These are phyloP conservation scores for Leptinotarsa peninsularis DNA, from an alignment of 2,888 invertebrate species.

Conservation along the genomic window DNA sequence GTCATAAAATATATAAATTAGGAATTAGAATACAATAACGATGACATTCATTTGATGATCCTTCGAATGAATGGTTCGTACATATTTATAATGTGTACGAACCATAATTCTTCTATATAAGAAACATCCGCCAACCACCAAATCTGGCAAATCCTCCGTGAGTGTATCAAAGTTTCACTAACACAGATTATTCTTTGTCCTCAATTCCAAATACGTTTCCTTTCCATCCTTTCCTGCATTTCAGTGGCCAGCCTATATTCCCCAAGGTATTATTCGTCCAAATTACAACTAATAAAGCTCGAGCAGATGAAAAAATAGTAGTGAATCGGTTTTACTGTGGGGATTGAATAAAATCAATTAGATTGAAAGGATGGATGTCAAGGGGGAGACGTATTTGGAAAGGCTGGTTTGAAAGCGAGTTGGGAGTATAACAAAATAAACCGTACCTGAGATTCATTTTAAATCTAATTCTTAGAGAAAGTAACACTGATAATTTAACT, in stretches of 20 bases:
- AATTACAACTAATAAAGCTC: constrained; percentile 2
- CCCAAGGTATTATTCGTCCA: constrained; percentile 5
- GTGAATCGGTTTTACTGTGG: not conserved
- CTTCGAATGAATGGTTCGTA: too few relatives aligned
- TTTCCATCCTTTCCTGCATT: not conserved
- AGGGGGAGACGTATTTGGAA: not conserved
- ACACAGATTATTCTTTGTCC: not conserved
- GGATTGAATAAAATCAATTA: not conserved
- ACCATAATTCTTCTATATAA: too few relatives aligned
- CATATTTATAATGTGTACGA: too few relatives aligned
- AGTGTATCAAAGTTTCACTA: too few relatives aligned
- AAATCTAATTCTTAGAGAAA: too few relatives aligned
- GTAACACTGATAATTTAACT: too few relatives aligned
- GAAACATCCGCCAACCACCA: too few relatives aligned
- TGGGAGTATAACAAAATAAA: not conserved
- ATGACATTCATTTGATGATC: too few relatives aligned
- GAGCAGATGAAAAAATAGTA: not conserved
- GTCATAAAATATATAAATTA: too few relatives aligned
- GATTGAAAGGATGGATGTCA: not conserved
- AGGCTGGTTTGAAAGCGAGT: not conserved
- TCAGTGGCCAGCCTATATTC: not conserved
- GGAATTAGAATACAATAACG: too few relatives aligned
- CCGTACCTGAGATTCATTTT: not conserved
- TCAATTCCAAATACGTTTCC: not conserved
- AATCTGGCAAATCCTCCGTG: too few relatives aligned